Evolutionary conservation across 2,113 vertebrate species (phyloP).

Genomic region (Nanorana parkeri): DNA sequence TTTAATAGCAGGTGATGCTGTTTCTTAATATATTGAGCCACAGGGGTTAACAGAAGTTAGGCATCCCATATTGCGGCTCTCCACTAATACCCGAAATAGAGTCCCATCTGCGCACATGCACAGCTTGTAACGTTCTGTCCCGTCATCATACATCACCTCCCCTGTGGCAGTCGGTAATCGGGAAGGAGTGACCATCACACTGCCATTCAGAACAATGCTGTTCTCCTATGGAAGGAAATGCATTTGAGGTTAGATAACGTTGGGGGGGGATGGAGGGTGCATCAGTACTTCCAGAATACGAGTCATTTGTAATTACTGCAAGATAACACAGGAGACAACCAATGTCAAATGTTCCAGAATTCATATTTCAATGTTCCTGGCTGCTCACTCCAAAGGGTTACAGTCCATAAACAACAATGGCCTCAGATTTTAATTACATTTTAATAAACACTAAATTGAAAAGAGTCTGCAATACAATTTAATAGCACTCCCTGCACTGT

Average conservation of each 20-base stretch:
- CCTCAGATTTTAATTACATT: no score
- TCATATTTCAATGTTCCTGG: no score
- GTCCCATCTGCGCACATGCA: slow-evolving; percentile 95
- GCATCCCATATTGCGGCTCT: slow-evolving; percentile 90
- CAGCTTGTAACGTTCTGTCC: slow-evolving; percentile 92
- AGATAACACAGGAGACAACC: no score
- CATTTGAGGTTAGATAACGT: background rate
- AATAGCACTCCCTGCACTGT: no score
- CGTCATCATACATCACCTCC: slow-evolving; percentile 76
- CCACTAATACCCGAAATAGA: slow-evolving; percentile 91
- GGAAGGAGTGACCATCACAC: slow-evolving; percentile 86
- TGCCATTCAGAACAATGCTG: slow-evolving; percentile 94
- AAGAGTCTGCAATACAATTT: no score
- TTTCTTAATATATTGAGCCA: slow-evolving; percentile 72
- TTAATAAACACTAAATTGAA: no score
- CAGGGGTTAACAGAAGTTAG: slow-evolving; percentile 90
- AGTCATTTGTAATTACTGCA: no score
- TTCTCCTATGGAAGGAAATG: slow-evolving; percentile 78
- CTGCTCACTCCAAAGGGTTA: no score
- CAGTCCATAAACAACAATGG: no score
- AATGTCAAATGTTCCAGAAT: no score
- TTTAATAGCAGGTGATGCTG: background rate
- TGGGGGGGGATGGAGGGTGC: no score
- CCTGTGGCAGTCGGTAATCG: slow-evolving; percentile 83
- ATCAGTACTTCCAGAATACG: no score